Conservation (phyloP, 2,113 vertebrate genomes). For the Ursus arctos region DNA sequence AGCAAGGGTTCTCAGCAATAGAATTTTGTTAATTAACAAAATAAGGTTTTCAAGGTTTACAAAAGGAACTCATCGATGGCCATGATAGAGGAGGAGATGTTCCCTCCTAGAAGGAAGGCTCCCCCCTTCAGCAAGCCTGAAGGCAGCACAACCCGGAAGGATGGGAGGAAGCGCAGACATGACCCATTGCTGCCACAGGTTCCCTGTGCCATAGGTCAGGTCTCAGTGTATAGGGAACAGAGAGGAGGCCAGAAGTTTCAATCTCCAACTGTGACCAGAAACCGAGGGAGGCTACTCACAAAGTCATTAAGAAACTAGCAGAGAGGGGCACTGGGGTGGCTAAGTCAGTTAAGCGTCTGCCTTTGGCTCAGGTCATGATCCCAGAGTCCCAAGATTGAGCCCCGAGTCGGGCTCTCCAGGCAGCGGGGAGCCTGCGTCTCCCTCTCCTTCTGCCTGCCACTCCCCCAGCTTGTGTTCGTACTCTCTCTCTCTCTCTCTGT, state of each 20-base stretch:
- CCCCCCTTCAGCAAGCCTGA: not conserved
- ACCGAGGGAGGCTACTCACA: not conserved
- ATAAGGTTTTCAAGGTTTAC: not conserved
- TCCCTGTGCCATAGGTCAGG: not conserved
- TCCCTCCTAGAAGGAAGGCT: not conserved
- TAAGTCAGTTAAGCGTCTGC: too few relatives aligned
- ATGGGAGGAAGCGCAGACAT: fast-evolving
- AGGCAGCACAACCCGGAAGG: not conserved
- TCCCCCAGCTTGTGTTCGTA: too few relatives aligned
- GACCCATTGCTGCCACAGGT: not conserved
- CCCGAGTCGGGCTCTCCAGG: too few relatives aligned
- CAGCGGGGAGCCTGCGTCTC: too few relatives aligned
- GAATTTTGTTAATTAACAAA: not conserved
- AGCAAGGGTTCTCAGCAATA: not conserved
- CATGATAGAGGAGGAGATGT: not conserved
- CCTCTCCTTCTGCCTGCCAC: too few relatives aligned
- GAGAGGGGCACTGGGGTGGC: not conserved
- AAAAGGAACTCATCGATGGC: not conserved
- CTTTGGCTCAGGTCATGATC: too few relatives aligned
- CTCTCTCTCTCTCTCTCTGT: not conserved
- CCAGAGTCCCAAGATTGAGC: too few relatives aligned
- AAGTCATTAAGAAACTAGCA: not conserved
- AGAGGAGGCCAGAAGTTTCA: not conserved
- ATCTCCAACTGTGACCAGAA: not conserved
- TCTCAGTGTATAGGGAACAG: not conserved